A percentile compares a stretch with the other conserved stretches of the same genome.
Conservation (phyloP, 1,140 invertebrate genomes). For the Drosophila persimilis region DNA sequence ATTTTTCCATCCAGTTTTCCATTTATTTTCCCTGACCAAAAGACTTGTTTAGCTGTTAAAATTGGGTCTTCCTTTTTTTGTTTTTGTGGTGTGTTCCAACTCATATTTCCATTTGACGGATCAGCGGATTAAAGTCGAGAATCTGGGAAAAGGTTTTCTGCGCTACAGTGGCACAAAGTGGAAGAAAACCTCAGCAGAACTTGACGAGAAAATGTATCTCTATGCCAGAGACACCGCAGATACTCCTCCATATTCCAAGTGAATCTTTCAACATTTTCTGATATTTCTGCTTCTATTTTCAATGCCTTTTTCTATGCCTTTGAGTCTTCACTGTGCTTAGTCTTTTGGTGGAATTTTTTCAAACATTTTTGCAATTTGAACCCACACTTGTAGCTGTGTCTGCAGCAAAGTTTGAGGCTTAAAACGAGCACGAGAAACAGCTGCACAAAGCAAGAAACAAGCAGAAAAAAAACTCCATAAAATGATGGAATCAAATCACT, state of each 20-base stretch:
- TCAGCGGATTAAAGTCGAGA: constrained; percentile 56
- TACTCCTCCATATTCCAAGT: not conserved
- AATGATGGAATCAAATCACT: constrained; percentile 62
- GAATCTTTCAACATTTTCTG: too few relatives aligned
- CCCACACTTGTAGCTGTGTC: constrained; percentile 60
- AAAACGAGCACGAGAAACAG: constrained; percentile 19
- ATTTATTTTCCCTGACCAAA: constrained; percentile 61
- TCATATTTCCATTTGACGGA: constrained; percentile 67
- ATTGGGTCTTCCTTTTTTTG: constrained; percentile 9
- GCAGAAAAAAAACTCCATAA: constrained; percentile 4
- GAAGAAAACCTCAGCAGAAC: not conserved
- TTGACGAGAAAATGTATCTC: not conserved
- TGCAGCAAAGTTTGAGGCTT: constrained; percentile 21
- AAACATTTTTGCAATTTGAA: constrained; percentile 34
- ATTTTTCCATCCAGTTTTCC: constrained; percentile 35
- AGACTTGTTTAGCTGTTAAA: constrained; percentile 25
- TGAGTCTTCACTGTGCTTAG: constrained; percentile 22
- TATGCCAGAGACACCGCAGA: too few relatives aligned
- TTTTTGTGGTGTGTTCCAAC: constrained; percentile 29
- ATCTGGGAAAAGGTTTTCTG: constrained; percentile 8
- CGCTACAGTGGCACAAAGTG: constrained; percentile 7
- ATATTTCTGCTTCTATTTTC: not conserved
- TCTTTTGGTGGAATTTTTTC: too few relatives aligned
- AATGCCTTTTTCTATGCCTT: not conserved
- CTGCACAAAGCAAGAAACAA: constrained; percentile 21